A percentile compares a stretch with the other conserved stretches of the same genome.
phyloP scores from a whole-genome alignment of 2,113 vertebrate genomes.

The Ptychochromis oligacanthus region DNA sequence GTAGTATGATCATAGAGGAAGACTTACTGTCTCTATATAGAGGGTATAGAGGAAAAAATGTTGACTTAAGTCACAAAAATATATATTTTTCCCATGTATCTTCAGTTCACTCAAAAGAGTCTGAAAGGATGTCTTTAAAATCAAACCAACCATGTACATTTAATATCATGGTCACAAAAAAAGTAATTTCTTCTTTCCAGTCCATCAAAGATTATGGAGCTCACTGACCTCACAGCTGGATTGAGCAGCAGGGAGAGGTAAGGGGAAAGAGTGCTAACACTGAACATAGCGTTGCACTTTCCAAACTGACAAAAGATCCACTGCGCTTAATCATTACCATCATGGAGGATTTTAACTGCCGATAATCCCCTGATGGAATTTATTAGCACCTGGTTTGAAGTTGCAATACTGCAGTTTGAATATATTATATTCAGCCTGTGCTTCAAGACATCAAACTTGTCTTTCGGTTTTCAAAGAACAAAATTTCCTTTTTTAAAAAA shows the following conservation, averaged over 20 bases:
- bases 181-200: constrained; percentile 54
- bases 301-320: constrained; percentile 42
- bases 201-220: constrained; percentile 54
- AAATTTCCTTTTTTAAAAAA: not conserved
- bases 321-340: constrained; percentile 52
- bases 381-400: constrained; percentile 47
- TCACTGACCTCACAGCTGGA: constrained; percentile 57
- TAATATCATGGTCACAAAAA: constrained; percentile 51
- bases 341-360: constrained; percentile 28
- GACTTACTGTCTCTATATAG: constrained; percentile 1
- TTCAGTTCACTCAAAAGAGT: constrained; percentile 11
- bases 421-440: constrained; percentile 10
- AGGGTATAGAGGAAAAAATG: not conserved
- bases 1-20: constrained; percentile 4
- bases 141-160: constrained; percentile 51
- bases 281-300: constrained; percentile 23
- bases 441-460: not conserved
- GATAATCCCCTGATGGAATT: constrained; percentile 39
- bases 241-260: constrained; percentile 33
- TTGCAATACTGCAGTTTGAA: constrained; percentile 7
- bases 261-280: constrained; percentile 19
- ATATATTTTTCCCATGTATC: constrained; percentile 20
- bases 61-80: constrained; percentile 10
- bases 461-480: not conserved
- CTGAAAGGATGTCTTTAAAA: constrained; percentile 32